Conservation (phyloP, 2,888 invertebrate species). For the Seira ritae region DNA sequence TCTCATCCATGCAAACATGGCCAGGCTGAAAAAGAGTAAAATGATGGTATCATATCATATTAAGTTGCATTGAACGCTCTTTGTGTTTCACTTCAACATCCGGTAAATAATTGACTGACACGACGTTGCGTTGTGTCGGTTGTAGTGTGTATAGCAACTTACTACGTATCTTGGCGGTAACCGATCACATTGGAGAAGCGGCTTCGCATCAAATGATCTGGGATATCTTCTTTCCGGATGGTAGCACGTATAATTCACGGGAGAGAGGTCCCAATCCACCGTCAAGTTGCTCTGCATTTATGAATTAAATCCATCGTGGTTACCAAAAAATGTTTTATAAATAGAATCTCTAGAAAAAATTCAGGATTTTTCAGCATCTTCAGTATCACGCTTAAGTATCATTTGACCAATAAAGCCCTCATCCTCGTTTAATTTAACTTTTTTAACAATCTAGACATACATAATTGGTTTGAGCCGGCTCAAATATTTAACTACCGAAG, state of each 20-base stretch:
- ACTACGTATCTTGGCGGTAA: constrained; percentile 80
- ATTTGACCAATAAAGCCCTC: too few species aligned
- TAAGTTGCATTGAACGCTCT: neutral
- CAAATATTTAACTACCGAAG: too few species aligned
- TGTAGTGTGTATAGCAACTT: too few species aligned
- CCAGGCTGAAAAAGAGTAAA: constrained; percentile 78
- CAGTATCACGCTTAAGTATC: too few species aligned
- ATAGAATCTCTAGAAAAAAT: too few species aligned
- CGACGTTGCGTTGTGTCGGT: neutral
- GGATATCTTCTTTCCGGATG: constrained; percentile 77
- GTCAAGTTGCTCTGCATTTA: constrained; percentile 76
- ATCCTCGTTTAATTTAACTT: too few species aligned
- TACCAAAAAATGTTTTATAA: too few species aligned
- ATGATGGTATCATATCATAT: neutral
- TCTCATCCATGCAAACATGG: constrained; percentile 83
- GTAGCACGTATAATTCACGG: constrained; percentile 81
- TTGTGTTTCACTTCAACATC: neutral
- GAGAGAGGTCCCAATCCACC: constrained; percentile 80
- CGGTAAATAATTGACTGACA: neutral
- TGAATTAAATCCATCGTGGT: too few species aligned
- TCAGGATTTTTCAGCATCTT: too few species aligned
- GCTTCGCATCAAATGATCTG: constrained; percentile 77
- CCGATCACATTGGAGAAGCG: constrained; percentile 78
- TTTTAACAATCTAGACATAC: too few species aligned
- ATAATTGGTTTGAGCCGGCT: too few species aligned